phyloP scores from a whole-genome alignment of 2,888 invertebrate species.

The Fissipunctia ypsillon region DNA sequence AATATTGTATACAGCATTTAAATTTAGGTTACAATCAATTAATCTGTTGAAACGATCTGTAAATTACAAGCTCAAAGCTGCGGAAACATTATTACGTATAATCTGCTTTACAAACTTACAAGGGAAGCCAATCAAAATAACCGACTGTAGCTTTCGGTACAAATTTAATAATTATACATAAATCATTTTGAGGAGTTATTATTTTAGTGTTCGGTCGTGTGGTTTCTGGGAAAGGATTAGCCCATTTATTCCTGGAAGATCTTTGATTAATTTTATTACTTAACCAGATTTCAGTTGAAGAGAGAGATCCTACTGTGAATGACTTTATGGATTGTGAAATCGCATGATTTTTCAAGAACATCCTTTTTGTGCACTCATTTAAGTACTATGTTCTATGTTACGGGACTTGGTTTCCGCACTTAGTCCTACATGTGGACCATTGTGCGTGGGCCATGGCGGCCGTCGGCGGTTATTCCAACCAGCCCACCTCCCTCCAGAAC shows the following conservation, averaged over 20 bases:
- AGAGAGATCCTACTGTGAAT: neutral
- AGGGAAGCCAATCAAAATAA: conserved; percentile 53
- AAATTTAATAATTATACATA: conserved; percentile 32
- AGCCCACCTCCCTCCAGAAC: no score
- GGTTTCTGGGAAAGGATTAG: neutral
- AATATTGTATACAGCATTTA: no score
- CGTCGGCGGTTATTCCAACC: no score
- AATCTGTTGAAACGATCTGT: conserved; percentile 31
- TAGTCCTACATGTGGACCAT: no score
- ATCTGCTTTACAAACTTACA: conserved; percentile 46
- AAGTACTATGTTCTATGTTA: no score
- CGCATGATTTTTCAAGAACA: neutral
- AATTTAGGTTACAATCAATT: conserved; percentile 41
- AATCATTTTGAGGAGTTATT: conserved; percentile 30
- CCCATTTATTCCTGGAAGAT: neutral
- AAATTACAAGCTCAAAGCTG: conserved; percentile 51
- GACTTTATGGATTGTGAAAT: neutral
- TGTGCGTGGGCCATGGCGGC: no score
- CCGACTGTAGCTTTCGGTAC: conserved; percentile 22
- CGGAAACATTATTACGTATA: conserved; percentile 59
- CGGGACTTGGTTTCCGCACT: no score
- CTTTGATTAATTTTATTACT: neutral
- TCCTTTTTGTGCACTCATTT: neutral
- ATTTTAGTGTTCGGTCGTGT: neutral
- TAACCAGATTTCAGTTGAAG: neutral